Base-by-base conservation (phyloP, 1,140 invertebrate species). In the Antheraea mylitta region DNA sequence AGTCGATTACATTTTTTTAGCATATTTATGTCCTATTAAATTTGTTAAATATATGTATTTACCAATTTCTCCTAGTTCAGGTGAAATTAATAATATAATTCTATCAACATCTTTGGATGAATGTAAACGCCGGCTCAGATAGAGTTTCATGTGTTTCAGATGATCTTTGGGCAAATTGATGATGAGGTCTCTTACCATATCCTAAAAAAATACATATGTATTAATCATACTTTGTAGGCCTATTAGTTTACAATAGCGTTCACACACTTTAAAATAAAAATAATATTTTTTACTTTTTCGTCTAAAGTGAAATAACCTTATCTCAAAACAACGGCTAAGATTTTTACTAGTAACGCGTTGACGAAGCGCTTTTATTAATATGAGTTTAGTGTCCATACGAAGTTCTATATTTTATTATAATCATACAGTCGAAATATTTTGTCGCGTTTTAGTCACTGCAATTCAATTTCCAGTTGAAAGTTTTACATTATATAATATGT, bases 111-210 rank as follows among this genome's bases (percentile, higher is more conserved):
- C 87, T 58, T 77, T 82, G 0, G 77, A 75, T n/a, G 74, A 69
- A 45, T 82, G 72, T 11, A 78, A 37, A 22, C 78, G 75, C 4
- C 74, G 82, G 22, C 63, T 69, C 0, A 90, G 71, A 65, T 80
- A 92, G 4, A 85, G 66, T 38, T 89, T 91, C 82, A 92, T 90
- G 42, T 90, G 87, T 67, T 88, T 89, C 18, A 92, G 66, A 70
- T 90, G 90, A 60, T 92, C 89, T 67, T 82, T 85, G 4, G 90
- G 90, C 22, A 91, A 67, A 58, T 84, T 79, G 4, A 91, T 66
- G 3, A 89, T 69, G 7, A 92, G 58, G 62, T 90, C 86, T 73
- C 77, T 75, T 16, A 88, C 61, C 82, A 90, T 89, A 65, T 89
- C 85, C 89, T 91, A 58, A 18, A 30, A 22, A 53, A n/a, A n/a